Conservation (phyloP, 2,797 vertebrate genomes). For the Tapera naevia region DNA sequence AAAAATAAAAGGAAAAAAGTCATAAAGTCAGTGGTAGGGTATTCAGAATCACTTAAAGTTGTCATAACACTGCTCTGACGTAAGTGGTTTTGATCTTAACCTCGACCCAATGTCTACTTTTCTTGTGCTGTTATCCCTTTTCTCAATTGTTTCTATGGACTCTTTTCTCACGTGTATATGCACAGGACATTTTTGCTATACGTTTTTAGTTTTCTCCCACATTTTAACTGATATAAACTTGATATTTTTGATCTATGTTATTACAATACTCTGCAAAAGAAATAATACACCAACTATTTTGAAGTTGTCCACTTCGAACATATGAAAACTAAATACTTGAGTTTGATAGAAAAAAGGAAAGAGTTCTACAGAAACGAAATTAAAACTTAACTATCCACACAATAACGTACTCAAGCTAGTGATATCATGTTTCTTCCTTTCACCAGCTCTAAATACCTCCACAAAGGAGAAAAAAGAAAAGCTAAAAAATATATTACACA, state of each 20-base stretch:
- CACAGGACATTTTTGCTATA: not conserved
- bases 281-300: not conserved
- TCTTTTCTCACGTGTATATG: not conserved
- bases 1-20: too few relatives aligned
- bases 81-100: not conserved
- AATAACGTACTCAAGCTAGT: slow-evolving; percentile 16
- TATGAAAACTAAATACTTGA: not conserved
- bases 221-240: not conserved
- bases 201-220: not conserved
- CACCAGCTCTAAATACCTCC: slow-evolving; percentile 30
- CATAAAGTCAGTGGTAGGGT: not conserved
- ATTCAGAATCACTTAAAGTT: not conserved
- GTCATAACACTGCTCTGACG: not conserved
- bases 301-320: slow-evolving; percentile 30
- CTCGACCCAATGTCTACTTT: not conserved
- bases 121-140: not conserved
- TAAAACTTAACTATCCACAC: slow-evolving; percentile 36
- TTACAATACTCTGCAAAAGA: slow-evolving; percentile 1
- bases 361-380: slow-evolving; percentile 12
- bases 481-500: slow-evolving; percentile 7
- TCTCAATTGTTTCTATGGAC: not conserved
- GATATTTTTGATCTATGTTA: slow-evolving; percentile 10
- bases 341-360: not conserved
- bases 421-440: slow-evolving; percentile 34
- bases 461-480: slow-evolving; percentile 36